Conservation (phyloP, 2,113 vertebrate species). For the human region GRCh38 chr1:222632501-222633000, state of each 20-base stretch:
- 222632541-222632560: not conserved
- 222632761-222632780: accelerated
- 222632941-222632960: not conserved
- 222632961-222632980: not conserved
- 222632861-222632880: not conserved
- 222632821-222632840: not conserved
- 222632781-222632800: not conserved
- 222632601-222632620: not conserved
- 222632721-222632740: not conserved
- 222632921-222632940: accelerated
- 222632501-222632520: not conserved
- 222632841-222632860: not conserved
- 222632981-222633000: not conserved
- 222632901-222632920: not conserved
- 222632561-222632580: not conserved
- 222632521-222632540: not conserved
- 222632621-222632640: not conserved
- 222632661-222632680: not conserved
- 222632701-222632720: not conserved
- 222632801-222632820: not conserved
- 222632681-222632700: not conserved
- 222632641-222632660: not conserved
- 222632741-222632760: not conserved
- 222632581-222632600: not conserved
- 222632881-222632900: not conserved